A percentile compares a stretch with the other conserved stretches of the same genome.
Evolutionary conservation across 2,113 vertebrate species (phyloP).

Genomic region (Cyanoderma ruficeps): DNA sequence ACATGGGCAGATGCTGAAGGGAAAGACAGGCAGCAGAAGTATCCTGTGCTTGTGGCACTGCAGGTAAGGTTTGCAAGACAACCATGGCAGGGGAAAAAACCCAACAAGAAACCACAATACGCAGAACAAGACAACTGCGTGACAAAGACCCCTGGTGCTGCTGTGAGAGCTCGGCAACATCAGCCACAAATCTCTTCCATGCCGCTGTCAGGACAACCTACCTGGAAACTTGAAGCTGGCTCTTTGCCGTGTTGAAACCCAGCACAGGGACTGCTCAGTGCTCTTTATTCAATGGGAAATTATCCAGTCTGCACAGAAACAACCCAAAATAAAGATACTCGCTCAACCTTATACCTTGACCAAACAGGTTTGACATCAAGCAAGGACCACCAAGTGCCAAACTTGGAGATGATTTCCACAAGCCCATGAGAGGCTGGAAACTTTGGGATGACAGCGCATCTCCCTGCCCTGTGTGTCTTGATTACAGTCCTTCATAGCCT

Average conservation of each 20-base stretch:
- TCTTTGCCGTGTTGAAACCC: background rate
- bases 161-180: background rate
- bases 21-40: background rate
- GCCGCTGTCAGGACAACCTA: background rate
- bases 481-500: background rate
- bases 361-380: background rate
- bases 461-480: background rate
- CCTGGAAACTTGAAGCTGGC: background rate
- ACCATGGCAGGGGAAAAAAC: background rate
- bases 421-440: background rate
- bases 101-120: background rate
- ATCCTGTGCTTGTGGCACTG: accelerated
- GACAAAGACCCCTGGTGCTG: background rate
- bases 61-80: background rate
- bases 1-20: background rate
- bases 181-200: background rate
- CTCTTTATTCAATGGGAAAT: background rate
- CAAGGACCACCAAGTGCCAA: background rate
- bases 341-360: background rate
- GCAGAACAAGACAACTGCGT: background rate
- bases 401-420: background rate
- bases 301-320: background rate
- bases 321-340: background rate
- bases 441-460: background rate
- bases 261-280: background rate